These are phyloP conservation scores for Pelmatolapia mariae DNA, from an alignment of 2,113 vertebrate genomes.

Conservation along the genomic window DNA sequence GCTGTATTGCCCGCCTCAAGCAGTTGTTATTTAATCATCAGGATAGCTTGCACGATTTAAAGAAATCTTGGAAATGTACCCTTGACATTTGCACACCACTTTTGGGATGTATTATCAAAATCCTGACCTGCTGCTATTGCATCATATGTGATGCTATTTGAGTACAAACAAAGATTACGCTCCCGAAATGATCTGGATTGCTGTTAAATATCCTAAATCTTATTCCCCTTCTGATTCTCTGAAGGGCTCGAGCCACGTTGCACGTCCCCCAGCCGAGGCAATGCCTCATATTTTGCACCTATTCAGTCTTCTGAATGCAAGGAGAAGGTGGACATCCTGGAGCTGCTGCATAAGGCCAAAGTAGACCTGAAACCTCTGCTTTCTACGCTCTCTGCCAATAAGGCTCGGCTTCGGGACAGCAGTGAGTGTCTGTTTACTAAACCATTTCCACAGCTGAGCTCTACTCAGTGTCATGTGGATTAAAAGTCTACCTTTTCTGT, in stretches of 20 bases:
- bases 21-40: not conserved
- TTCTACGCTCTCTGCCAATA: constrained; percentile 93
- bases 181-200: not conserved
- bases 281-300: constrained; percentile 90
- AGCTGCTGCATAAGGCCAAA: constrained; percentile 96
- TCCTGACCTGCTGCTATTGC: not conserved
- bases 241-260: constrained; percentile 82
- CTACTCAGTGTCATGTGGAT: not conserved
- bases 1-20: not conserved
- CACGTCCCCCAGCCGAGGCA: constrained; percentile 83
- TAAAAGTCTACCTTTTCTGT: not conserved
- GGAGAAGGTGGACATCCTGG: constrained; percentile 97
- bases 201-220: not conserved
- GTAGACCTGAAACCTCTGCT: constrained; percentile 96
- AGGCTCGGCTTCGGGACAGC: constrained; percentile 92
- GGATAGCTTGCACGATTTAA: not conserved
- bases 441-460: not conserved
- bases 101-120: not conserved
- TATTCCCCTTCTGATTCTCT: not conserved
- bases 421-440: constrained; percentile 77
- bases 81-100: not conserved
- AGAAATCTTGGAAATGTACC: not conserved
- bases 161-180: not conserved
- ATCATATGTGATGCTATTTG: not conserved
- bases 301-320: constrained; percentile 84